Evolutionary conservation across 2,797 vertebrate species (phyloP).

Genomic region (Lithobates sylvaticus): DNA sequence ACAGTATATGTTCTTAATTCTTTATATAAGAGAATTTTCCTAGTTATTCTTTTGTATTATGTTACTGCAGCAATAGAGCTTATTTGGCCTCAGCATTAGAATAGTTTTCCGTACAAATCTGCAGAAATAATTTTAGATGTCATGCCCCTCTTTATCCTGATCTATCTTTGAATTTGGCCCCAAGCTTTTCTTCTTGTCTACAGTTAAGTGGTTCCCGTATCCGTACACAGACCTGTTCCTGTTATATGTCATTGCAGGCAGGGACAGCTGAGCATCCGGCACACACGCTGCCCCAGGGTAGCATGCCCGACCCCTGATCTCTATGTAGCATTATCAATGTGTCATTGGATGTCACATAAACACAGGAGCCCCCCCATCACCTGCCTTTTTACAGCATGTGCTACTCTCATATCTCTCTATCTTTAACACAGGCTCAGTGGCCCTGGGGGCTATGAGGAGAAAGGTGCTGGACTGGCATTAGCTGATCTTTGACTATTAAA

Average conservation of each 20-base stretch:
- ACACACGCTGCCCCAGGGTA: conserved; percentile 41
- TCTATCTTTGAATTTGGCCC: conserved; percentile 33
- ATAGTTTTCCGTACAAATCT: conserved; percentile 16
- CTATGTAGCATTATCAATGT: conserved; percentile 45
- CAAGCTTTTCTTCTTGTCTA: conserved; percentile 51
- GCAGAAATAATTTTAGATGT: conserved; percentile 36
- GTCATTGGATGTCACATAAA: conserved; percentile 52
- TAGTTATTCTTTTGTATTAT: not conserved
- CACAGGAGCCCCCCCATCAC: conserved; percentile 17
- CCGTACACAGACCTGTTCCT: conserved; percentile 50
- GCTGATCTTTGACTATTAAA: conserved; percentile 3
- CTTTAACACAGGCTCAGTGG: not conserved
- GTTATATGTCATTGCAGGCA: conserved; percentile 54
- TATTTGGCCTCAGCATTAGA: conserved; percentile 4
- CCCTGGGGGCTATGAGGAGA: conserved; percentile 10
- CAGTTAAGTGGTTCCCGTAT: conserved; percentile 61
- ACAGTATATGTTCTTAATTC: no score
- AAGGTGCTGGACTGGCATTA: not conserved
- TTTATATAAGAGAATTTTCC: not conserved
- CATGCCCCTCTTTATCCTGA: conserved; percentile 41
- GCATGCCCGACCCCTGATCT: conserved; percentile 22
- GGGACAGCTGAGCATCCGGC: conserved; percentile 45
- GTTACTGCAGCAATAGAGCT: not conserved
- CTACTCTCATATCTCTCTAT: conserved; percentile 13
- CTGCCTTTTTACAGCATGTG: conserved; percentile 16